These are phyloP conservation scores for Montipora foliosa DNA, from an alignment of 64 coral and sea anemone species.

Conservation along the genomic window DNA sequence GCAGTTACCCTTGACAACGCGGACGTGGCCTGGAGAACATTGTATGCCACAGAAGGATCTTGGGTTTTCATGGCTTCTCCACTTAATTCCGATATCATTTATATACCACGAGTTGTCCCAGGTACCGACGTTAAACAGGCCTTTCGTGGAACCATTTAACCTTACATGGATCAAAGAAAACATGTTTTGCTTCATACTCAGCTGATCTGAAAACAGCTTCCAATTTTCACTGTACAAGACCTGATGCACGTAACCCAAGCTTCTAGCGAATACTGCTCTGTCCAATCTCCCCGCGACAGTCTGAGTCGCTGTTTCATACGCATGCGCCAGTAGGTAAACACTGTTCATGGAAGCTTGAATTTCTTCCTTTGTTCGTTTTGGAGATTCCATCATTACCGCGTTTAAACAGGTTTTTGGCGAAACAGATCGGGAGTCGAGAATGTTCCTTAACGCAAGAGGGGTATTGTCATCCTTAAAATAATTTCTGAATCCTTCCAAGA, in stretches of 20 bases:
- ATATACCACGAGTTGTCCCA: constrained; percentile 87
- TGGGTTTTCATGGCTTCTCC: constrained; percentile 31
- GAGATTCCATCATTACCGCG: not conserved
- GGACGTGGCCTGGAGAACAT: constrained; percentile 74
- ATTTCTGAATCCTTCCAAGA: constrained; percentile 30
- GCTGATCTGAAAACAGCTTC: constrained; percentile 32
- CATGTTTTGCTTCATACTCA: constrained; percentile 71
- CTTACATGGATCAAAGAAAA: constrained; percentile 71
- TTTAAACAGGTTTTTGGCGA: not conserved
- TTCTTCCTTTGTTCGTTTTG: constrained; percentile 27
- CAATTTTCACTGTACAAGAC: not conserved
- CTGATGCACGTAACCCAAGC: constrained; percentile 25
- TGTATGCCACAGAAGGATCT: constrained; percentile 65
- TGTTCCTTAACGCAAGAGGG: not conserved
- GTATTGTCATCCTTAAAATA: not conserved
- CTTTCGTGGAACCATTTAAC: constrained; percentile 1
- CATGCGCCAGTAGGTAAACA: constrained; percentile 60
- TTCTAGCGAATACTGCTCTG: not conserved
- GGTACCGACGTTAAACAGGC: constrained; percentile 60
- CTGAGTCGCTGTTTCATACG: constrained; percentile 26
- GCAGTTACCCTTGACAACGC: constrained; percentile 34
- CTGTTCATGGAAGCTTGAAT: constrained; percentile 75
- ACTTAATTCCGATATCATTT: constrained; percentile 52
- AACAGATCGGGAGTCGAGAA: not conserved
- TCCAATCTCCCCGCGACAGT: not conserved